Base-by-base conservation (phyloP, 1,140 invertebrate genomes). In the Drosophila hydei region DNA sequence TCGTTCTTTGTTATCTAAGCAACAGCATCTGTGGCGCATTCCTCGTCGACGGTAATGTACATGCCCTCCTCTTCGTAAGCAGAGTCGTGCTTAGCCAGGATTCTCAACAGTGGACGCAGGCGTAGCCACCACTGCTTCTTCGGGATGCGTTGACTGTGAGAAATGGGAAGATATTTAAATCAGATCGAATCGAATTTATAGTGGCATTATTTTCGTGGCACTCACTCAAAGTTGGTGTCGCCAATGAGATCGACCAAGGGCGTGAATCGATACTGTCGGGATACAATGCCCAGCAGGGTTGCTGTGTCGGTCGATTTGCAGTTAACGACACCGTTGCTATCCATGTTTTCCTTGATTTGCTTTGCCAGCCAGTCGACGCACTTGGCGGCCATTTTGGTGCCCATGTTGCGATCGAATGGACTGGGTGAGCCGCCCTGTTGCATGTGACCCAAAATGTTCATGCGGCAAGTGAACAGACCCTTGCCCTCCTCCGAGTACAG, bases 81-180 rank as follows among this genome's bases (percentile, higher is more conserved):
- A 5, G 96, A 97, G 72, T 98, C 97, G 91, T 99, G 99, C 92
- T 99, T 99, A 21, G 99, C 98, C 54, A 99, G 92, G 89, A 99
- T 99, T 92, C 99, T 96, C 38, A 99, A 92, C 21, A 99, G 92
- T 0, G 98, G 97, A 63, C 99, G 95, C 43, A 99, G 92, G 90
- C 99, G 99, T 92, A 99, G 94, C 98, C 98, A 99, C 99, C 99
- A 99, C 89, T 99, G 97, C 72, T 96, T 94, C 72, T 95, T 96
- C 6, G 98, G 97, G 87, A 99, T 96, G 90, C 98, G 95, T 93
- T 98, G 96, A 3, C 97, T 98, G 90, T 91, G 3, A 2, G 16
- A 9, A 7, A 14, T 4, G 16, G 4, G 23, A 9, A 21, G 16
- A 30, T n/a, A 54, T 3, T 54, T 3, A 27, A 12, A 7, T 27